A percentile compares a stretch with the other conserved stretches of the same genome.
Conservation (phyloP, 2,797 vertebrate species). For the Gallinago stenura region DNA sequence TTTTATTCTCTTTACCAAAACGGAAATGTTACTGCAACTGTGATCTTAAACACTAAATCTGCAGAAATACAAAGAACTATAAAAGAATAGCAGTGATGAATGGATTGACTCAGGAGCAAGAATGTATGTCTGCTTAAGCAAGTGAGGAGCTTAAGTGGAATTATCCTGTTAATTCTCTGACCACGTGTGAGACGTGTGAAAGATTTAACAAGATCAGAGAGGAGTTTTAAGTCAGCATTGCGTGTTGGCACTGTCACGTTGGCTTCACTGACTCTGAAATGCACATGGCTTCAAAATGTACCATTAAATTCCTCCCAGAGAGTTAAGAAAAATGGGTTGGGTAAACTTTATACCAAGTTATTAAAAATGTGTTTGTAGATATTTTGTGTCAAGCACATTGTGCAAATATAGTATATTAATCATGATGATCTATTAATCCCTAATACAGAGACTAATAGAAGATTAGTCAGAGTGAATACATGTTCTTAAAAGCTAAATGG, state of each 20-base stretch:
- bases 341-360: neutral
- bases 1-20: neutral
- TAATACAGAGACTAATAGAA: neutral
- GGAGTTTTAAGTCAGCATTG: neutral
- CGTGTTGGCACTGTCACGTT: neutral
- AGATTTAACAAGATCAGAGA: slow-evolving; percentile 37
- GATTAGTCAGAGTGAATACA: neutral
- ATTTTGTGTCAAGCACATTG: neutral
- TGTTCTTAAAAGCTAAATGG: neutral
- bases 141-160: neutral
- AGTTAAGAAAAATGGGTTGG: neutral
- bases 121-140: slow-evolving; percentile 13
- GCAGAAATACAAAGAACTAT: neutral
- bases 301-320: neutral
- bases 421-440: neutral
- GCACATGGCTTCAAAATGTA: neutral
- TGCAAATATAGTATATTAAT: neutral
- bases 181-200: slow-evolving; percentile 1
- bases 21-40: neutral
- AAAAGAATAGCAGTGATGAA: neutral
- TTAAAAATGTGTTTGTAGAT: neutral
- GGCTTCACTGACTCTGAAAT: neutral
- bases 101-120: neutral
- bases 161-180: slow-evolving; percentile 58
- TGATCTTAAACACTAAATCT: neutral